A percentile compares a stretch with the other conserved stretches of the same genome.
Evolutionary conservation across 2,797 vertebrate genomes (phyloP).

Genomic region (Cyprinella venusta): DNA sequence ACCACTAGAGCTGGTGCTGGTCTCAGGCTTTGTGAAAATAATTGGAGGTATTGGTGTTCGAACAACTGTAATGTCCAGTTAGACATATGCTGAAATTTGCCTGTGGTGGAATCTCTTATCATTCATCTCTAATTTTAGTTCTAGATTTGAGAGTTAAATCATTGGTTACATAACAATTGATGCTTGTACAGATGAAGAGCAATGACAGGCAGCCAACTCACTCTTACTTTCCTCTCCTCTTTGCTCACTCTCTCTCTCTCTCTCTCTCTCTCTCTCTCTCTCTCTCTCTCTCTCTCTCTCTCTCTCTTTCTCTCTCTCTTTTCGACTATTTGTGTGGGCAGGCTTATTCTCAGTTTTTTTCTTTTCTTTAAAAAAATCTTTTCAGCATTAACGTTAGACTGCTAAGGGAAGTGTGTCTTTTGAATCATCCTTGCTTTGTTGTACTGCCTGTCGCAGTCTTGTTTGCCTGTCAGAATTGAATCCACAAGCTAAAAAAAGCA

Average conservation of each 20-base stretch:
- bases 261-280: conserved; percentile 31
- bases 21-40: not conserved
- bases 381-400: conserved; percentile 37
- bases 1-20: not conserved
- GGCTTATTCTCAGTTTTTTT: conserved; percentile 29
- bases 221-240: conserved; percentile 42
- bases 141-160: conserved; percentile 52
- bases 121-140: conserved; percentile 44
- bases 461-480: conserved; percentile 26
- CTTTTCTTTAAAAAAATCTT: conserved; percentile 1
- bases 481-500: conserved; percentile 42
- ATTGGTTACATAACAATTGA: conserved; percentile 55
- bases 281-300: conserved; percentile 43
- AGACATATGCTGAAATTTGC: conserved; percentile 2
- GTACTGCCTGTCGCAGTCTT: conserved; percentile 28
- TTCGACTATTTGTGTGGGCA: conserved; percentile 44
- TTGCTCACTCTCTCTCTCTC: conserved; percentile 42
- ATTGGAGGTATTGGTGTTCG: conserved; percentile 12
- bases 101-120: conserved; percentile 29
- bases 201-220: conserved; percentile 52
- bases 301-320: no score
- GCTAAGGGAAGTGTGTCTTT: conserved; percentile 43
- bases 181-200: conserved; percentile 55
- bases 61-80: conserved; percentile 18
- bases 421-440: conserved; percentile 38